Conservation (phyloP, 2,113 vertebrate species). For the Zootoca vivipara region DNA sequence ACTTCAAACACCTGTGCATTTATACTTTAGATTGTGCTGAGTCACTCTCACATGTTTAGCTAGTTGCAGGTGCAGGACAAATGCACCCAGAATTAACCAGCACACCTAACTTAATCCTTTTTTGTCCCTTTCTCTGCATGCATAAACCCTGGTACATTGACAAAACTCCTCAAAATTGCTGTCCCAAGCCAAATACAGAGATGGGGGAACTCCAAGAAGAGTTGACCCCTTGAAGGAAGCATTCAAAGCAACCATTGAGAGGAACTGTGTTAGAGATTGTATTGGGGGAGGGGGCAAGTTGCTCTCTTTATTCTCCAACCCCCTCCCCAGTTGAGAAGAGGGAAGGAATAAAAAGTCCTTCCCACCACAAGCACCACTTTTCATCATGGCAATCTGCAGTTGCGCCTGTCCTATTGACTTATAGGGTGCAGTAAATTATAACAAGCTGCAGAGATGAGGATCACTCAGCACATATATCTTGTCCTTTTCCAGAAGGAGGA, state of each 20-base stretch:
- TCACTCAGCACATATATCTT: not conserved
- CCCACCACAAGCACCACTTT: not conserved
- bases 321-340: no score
- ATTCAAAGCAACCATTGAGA: no score
- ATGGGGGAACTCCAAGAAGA: not conserved
- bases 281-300: not conserved
- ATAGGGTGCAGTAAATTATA: conserved; percentile 19
- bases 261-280: not conserved
- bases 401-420: conserved; percentile 24
- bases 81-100: no score
- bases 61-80: no score
- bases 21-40: no score
- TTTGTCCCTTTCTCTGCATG: no score
- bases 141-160: no score
- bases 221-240: not conserved
- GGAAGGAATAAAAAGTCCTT: not conserved
- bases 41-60: no score
- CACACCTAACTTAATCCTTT: no score
- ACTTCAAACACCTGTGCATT: no score
- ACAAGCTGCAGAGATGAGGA: not conserved
- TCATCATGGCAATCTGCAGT: not conserved
- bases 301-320: not conserved
- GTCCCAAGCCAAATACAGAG: not conserved
- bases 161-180: not conserved
- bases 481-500: not conserved